Base-by-base conservation (phyloP, 1,140 invertebrate species). In the Holcopasites calliopsidis region DNA sequence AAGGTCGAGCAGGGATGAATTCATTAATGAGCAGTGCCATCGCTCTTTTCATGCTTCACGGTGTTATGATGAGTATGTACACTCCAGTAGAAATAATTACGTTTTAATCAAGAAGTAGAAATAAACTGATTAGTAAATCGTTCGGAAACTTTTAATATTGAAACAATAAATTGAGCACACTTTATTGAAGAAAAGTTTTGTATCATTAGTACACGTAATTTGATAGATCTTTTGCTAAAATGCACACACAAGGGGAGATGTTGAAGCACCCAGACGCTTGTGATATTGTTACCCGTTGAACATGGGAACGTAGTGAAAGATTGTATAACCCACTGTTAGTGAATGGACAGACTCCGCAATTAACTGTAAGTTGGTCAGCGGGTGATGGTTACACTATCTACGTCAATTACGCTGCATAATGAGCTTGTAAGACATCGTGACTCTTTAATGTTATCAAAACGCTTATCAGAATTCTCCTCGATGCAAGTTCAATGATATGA, bases 321-420 rank as follows among this genome's bases (percentile, higher is more conserved):
- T 73, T 73, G 60, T 64, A 73, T 73, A 73, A 73, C 28, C 26
- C 10, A 0, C 6, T 23, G 11, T 2, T 2, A 16, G 21, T 73
- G 70, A 73, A 73, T 64, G 70, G 49, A 54, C 21, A 70, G 60
- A 35, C 16, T 72, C 52, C 8, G 21, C 26, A 49, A 54, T 73
- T 40, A 54, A 33, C 26, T 21, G 13, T 54, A 73, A 54, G 60
- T 73, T 73, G 60, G 60, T 64, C 70, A 58, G 23, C 23, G 2
- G 23, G 33, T 31, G 52, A 49, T 47, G 38, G 40, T 69, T 52
- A 58, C 44, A 26, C 23, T 75, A 21, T 57, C 0, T 28, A 4
- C 18, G 1, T 31, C 31, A 35, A 60, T 35, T 40, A 49, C 8
- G 4, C 18, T 11, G 38, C 16, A 64, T 74, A 65, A 52, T 62